Percentiles rank a stretch among this genome's conserved stretches.
Conservation (phyloP, 2,113 vertebrate genomes). For the Thermophis baileyi region DNA sequence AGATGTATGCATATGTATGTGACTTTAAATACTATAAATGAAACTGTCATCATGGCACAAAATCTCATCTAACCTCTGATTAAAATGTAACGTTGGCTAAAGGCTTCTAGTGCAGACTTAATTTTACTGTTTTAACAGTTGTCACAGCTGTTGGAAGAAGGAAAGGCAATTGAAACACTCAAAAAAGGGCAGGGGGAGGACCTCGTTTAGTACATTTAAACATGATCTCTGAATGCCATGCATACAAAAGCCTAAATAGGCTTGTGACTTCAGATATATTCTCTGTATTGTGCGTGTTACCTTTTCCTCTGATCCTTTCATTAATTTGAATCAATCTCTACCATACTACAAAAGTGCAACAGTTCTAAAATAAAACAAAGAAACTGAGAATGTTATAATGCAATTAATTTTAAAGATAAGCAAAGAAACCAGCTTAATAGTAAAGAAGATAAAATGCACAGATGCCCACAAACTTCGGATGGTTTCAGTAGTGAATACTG, state of each 20-base stretch:
- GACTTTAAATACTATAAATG: slow-evolving; percentile 75
- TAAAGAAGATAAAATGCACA: slow-evolving; percentile 2
- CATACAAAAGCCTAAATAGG: slow-evolving; percentile 47
- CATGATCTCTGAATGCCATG: slow-evolving; percentile 45
- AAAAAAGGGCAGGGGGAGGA: slow-evolving; percentile 48
- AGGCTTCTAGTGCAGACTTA: slow-evolving; percentile 80
- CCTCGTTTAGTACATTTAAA: slow-evolving; percentile 61
- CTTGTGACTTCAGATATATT: slow-evolving; percentile 42
- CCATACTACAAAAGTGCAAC: slow-evolving; percentile 7
- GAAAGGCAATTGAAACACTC: slow-evolving; percentile 75
- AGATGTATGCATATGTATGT: slow-evolving; percentile 75
- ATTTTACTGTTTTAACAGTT: slow-evolving; percentile 88
- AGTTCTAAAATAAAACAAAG: background rate
- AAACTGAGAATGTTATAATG: background rate
- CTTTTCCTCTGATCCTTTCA: slow-evolving; percentile 46
- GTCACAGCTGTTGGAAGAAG: slow-evolving; percentile 81
- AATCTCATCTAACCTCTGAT: slow-evolving; percentile 78
- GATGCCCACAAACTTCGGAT: background rate
- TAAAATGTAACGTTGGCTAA: slow-evolving; percentile 82
- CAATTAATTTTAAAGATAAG: background rate
- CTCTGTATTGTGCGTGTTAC: background rate
- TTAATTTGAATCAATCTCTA: slow-evolving; percentile 39
- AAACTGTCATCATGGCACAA: slow-evolving; percentile 65
- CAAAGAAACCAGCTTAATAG: background rate
- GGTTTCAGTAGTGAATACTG: background rate